These are phyloP conservation scores for Cygnus buccinator DNA, from an alignment of 2,113 vertebrate species.

Conservation along the genomic window DNA sequence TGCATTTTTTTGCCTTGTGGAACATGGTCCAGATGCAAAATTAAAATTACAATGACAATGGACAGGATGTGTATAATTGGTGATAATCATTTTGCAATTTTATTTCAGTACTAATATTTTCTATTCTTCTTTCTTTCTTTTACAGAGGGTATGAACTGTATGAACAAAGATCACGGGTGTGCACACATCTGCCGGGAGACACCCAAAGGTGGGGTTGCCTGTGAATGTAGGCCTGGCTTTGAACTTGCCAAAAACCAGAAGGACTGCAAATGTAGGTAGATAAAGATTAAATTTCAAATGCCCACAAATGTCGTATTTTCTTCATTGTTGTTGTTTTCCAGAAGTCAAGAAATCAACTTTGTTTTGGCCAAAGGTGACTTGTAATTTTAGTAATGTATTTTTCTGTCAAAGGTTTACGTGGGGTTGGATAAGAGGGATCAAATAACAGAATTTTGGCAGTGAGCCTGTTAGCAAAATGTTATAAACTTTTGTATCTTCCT, in stretches of 20 bases:
- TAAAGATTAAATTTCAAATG: conserved; percentile 67
- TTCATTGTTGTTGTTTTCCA: conserved; percentile 16
- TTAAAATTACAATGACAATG: neutral
- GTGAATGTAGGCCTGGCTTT: conserved; percentile 97
- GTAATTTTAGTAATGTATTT: neutral
- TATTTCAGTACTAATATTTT: conserved; percentile 39
- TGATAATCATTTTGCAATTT: neutral
- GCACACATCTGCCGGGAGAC: conserved; percentile 98
- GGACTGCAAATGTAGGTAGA: conserved; percentile 97
- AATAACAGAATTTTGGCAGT: neutral
- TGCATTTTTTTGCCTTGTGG: neutral
- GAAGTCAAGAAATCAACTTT: neutral
- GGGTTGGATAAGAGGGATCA: neutral
- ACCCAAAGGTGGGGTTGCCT: conserved; percentile 95
- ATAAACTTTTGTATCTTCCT: neutral
- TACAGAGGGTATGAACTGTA: conserved; percentile 99
- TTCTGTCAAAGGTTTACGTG: neutral
- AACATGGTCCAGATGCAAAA: neutral
- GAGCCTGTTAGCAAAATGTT: neutral
- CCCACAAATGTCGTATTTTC: conserved; percentile 44
- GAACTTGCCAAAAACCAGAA: conserved; percentile 96
- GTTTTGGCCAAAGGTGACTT: neutral
- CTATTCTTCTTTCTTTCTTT: neutral
- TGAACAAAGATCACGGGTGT: conserved; percentile 99
- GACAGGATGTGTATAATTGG: neutral